A percentile compares a stretch with the other conserved stretches of the same genome.
These are phyloP conservation scores for Triplophysa tibetana DNA, from an alignment of 2,113 vertebrate species.

Conservation along the genomic window DNA sequence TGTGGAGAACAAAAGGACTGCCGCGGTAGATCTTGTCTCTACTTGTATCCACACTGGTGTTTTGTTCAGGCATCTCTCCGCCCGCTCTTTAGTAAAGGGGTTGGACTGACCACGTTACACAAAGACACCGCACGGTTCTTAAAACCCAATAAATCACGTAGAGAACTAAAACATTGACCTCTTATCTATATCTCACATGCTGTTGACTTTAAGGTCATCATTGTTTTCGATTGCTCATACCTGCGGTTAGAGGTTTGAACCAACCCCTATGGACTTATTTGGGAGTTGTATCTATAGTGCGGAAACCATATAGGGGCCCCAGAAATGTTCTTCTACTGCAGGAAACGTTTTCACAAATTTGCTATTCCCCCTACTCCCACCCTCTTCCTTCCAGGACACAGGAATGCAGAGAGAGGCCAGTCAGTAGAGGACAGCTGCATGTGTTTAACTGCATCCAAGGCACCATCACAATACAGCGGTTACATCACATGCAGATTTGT, in stretches of 20 bases:
- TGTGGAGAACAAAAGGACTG: slow-evolving; percentile 48
- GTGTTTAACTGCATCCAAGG: slow-evolving; percentile 39
- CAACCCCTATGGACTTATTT: slow-evolving; percentile 19
- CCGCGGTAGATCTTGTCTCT: slow-evolving; percentile 51
- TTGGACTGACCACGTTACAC: slow-evolving; percentile 38
- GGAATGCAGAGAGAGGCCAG: slow-evolving; percentile 42
- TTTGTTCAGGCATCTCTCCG: slow-evolving; percentile 48
- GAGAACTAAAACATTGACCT: slow-evolving; percentile 26
- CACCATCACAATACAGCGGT: slow-evolving; percentile 6
- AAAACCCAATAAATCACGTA: slow-evolving; percentile 46
- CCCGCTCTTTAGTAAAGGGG: slow-evolving; percentile 39
- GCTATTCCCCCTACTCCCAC: slow-evolving; percentile 5
- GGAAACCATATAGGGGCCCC: not conserved
- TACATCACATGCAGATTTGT: not conserved
- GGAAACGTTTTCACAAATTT: slow-evolving; percentile 54
- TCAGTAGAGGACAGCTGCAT: slow-evolving; percentile 50
- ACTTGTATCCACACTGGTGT: slow-evolving; percentile 53
- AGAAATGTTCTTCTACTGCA: slow-evolving; percentile 38
- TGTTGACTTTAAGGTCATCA: not conserved
- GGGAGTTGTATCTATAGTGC: too few species aligned
- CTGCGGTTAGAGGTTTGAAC: slow-evolving; percentile 3
- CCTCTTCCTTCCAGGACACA: slow-evolving; percentile 51
- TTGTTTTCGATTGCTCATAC: not conserved
- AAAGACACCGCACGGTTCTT: slow-evolving; percentile 23
- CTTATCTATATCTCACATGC: not conserved